phyloP scores from a whole-genome alignment of 2,888 invertebrate genomes.

The Siphlonurus alternatus region DNA sequence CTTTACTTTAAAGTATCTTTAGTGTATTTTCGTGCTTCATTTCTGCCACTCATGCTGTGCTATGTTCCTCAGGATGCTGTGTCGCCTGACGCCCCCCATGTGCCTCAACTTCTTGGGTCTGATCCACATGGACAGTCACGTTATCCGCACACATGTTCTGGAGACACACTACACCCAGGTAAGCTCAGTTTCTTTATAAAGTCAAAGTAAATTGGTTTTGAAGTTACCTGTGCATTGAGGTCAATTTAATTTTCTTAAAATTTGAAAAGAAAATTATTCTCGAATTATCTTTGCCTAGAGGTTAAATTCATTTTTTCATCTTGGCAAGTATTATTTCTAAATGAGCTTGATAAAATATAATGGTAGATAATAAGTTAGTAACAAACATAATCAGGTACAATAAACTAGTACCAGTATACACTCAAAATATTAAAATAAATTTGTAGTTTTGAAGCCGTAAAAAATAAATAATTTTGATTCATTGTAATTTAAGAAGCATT shows the following conservation, averaged over 20 bases:
- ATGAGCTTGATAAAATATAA: no score
- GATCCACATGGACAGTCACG: conserved; percentile 95
- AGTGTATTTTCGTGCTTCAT: background rate
- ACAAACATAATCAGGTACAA: no score
- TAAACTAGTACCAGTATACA: no score
- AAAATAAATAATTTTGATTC: no score
- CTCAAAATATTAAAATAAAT: no score
- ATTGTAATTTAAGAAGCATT: no score
- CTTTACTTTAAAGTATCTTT: background rate
- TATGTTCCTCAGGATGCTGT: conserved; percentile 68
- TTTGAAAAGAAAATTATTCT: background rate
- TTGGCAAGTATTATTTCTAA: no score
- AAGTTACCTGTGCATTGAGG: background rate
- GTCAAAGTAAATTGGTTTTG: background rate
- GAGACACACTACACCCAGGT: conserved; percentile 95
- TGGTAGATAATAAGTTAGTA: no score
- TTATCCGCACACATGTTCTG: conserved; percentile 57
- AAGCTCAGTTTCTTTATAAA: conserved; percentile 17
- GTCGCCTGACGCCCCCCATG: conserved; percentile 92
- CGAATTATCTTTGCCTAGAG: background rate
- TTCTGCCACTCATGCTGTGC: no score
- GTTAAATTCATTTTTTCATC: no score
- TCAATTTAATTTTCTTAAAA: background rate
- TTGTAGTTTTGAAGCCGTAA: no score
- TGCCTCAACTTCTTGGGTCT: conserved; percentile 95